phyloP scores from a whole-genome alignment of 1,140 invertebrate species.

The Magallana ariakensis region DNA sequence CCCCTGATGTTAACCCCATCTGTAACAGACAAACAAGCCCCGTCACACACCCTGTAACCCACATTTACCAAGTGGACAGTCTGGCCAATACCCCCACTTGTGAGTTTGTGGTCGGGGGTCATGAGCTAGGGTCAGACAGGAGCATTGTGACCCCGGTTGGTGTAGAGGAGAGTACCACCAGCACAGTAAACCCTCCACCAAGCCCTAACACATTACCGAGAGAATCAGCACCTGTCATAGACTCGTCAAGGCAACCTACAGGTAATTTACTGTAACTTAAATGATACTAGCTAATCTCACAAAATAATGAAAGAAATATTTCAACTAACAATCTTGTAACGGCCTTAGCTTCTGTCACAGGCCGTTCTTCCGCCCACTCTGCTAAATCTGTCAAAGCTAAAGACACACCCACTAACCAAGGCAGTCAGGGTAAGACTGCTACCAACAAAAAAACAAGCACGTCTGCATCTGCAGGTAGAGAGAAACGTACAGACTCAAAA shows the following conservation, averaged over 20 bases:
- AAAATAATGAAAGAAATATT: background rate
- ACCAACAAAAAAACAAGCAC: background rate
- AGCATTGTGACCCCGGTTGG: background rate
- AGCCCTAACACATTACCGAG: background rate
- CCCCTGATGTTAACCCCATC: background rate
- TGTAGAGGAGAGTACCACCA: conserved; percentile 2
- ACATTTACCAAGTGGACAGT: conserved; percentile 4
- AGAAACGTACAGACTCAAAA: background rate
- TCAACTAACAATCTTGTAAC: background rate
- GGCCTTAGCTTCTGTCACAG: background rate
- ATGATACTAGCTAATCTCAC: background rate
- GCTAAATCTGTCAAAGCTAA: background rate
- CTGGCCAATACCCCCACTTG: conserved; percentile 12
- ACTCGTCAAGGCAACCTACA: background rate
- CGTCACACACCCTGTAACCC: conserved; percentile 2
- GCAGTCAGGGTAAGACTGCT: background rate
- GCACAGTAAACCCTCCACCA: background rate
- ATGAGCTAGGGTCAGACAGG: conserved; percentile 12
- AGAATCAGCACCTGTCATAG: background rate
- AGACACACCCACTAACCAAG: background rate
- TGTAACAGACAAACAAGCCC: background rate
- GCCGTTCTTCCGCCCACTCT: background rate
- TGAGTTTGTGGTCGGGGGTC: conserved; percentile 1
- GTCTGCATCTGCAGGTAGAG: background rate
- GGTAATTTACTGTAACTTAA: background rate